phyloP scores from a whole-genome alignment of 1,140 invertebrate species.

The Temnothorax longispinosus region DNA sequence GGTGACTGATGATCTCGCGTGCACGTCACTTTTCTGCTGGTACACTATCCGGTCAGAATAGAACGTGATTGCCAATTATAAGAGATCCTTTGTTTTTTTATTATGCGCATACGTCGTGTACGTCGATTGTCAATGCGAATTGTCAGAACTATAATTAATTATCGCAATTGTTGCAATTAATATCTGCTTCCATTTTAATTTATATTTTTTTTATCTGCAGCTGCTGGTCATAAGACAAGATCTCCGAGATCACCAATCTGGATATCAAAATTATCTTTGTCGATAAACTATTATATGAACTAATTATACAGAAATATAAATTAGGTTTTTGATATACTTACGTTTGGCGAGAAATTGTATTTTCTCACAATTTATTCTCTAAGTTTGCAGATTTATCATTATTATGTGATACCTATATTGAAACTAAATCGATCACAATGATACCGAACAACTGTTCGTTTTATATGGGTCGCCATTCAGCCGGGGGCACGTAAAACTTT shows the following conservation, averaged over 20 bases:
- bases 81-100: conserved; percentile 16
- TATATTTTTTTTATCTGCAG: conserved; percentile 7
- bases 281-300: neutral
- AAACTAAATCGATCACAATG: neutral
- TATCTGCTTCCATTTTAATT: neutral
- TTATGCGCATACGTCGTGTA: too few relatives aligned
- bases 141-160: neutral
- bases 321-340: neutral
- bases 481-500: conserved; percentile 36
- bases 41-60: conserved; percentile 64
- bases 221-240: conserved; percentile 15
- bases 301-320: neutral
- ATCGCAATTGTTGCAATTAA: neutral
- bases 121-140: neutral
- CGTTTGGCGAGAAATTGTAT: neutral
- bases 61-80: conserved; percentile 63
- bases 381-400: neutral
- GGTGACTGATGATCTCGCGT: conserved; percentile 77
- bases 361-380: neutral
- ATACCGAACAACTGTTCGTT: neutral
- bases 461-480: conserved; percentile 12
- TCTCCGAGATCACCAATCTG: conserved; percentile 41
- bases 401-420: neutral
- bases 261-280: neutral
- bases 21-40: conserved; percentile 59